phyloP scores from a whole-genome alignment of 1,140 invertebrate genomes.

The Nautilus pompilius region DNA sequence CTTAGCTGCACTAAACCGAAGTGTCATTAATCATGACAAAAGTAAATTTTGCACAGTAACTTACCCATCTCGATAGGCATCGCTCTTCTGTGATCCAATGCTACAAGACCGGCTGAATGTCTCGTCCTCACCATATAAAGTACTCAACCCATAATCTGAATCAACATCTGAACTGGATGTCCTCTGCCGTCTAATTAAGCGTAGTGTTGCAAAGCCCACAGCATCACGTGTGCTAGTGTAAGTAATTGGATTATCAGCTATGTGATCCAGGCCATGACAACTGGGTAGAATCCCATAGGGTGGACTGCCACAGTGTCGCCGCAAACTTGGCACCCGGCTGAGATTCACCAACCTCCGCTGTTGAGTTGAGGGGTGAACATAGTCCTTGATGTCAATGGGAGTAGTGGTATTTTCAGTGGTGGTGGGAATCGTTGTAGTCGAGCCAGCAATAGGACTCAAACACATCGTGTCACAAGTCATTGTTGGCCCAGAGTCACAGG shows the following conservation, averaged over 20 bases:
- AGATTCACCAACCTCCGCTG: slow-evolving; percentile 43
- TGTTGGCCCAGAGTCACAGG: slow-evolving; percentile 63
- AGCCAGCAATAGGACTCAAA: slow-evolving; percentile 30
- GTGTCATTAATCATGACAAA: too few species aligned
- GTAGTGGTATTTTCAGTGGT: slow-evolving; percentile 2
- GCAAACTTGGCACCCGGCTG: slow-evolving; percentile 41
- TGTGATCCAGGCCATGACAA: slow-evolving; percentile 12
- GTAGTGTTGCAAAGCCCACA: slow-evolving; percentile 76
- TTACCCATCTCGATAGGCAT: too few species aligned
- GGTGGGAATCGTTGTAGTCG: not conserved
- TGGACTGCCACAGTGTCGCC: slow-evolving; percentile 24
- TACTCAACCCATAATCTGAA: slow-evolving; percentile 28
- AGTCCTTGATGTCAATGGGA: slow-evolving; percentile 19
- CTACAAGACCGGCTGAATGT: not conserved
- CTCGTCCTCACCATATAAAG: slow-evolving; percentile 21
- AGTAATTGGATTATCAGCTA: slow-evolving; percentile 26
- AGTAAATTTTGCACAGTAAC: too few species aligned
- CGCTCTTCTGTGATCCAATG: slow-evolving; percentile 2
- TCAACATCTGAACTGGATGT: slow-evolving; percentile 43
- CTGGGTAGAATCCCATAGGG: slow-evolving; percentile 19
- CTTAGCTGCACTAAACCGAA: too few species aligned
- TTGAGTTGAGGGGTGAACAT: slow-evolving; percentile 42
- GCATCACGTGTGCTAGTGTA: slow-evolving; percentile 56
- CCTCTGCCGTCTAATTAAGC: slow-evolving; percentile 68
- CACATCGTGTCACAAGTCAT: slow-evolving; percentile 21